Evolutionary conservation across 2,888 invertebrate species (phyloP).

Genomic region (Epinotia brunnichana): DNA sequence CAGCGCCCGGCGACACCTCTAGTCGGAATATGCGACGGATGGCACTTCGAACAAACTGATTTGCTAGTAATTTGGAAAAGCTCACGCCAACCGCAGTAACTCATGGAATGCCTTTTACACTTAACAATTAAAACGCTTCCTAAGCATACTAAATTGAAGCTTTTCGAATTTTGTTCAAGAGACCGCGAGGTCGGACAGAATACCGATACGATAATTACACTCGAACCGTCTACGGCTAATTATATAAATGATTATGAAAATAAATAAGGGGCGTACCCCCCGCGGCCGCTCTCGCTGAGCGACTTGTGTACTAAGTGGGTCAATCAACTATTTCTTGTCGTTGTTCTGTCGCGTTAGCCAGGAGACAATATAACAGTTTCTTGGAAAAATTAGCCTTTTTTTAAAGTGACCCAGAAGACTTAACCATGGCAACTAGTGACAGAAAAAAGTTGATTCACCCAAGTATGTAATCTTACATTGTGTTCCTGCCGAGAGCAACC

Average conservation of each 20-base stretch:
- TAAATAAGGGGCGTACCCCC: slow-evolving; percentile 76
- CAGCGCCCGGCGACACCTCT: slow-evolving; percentile 27
- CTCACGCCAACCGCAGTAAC: slow-evolving; percentile 76
- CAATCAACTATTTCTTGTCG: no score
- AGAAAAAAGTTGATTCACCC: no score
- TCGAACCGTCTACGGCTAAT: slow-evolving; percentile 74
- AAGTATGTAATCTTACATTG: no score
- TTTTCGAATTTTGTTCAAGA: slow-evolving; percentile 67
- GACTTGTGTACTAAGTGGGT: slow-evolving; percentile 55
- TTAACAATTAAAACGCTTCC: slow-evolving; percentile 75
- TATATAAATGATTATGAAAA: slow-evolving; percentile 83
- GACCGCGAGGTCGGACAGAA: slow-evolving; percentile 41
- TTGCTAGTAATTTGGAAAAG: slow-evolving; percentile 63
- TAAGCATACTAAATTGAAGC: slow-evolving; percentile 69
- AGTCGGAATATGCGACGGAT: slow-evolving; percentile 61
- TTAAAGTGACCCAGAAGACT: no score
- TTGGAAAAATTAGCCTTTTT: no score
- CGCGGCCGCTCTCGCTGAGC: slow-evolving; percentile 67
- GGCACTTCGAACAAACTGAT: slow-evolving; percentile 72
- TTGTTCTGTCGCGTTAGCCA: no score
- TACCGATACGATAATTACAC: slow-evolving; percentile 63
- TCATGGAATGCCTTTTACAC: slow-evolving; percentile 81
- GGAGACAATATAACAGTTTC: no score
- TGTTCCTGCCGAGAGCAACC: slow-evolving; percentile 7
- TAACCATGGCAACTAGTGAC: no score